These are phyloP conservation scores for Tinamus guttatus DNA, from an alignment of 2,113 vertebrate genomes.

Conservation along the genomic window DNA sequence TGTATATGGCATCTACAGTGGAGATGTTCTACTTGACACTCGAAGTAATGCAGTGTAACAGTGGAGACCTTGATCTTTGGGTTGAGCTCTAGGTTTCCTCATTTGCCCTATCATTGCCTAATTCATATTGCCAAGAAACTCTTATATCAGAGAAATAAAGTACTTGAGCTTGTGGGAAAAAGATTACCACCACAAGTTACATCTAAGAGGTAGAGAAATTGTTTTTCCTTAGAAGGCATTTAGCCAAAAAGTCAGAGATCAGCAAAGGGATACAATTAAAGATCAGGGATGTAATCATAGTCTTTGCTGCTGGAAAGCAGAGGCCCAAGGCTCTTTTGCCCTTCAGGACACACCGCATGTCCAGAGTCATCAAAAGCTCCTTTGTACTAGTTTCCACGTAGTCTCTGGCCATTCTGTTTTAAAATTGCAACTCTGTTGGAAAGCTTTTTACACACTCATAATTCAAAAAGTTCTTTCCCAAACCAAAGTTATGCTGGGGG, in stretches of 20 bases:
- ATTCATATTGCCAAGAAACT: not conserved
- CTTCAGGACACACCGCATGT: not conserved
- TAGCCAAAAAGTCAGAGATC: not conserved
- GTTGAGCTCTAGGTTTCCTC: not conserved
- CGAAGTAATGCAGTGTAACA: not conserved
- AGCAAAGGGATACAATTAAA: fast-evolving
- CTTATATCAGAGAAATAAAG: not conserved
- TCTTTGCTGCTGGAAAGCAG: not conserved
- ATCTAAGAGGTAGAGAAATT: not conserved
- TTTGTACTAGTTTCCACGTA: slow-evolving; percentile 10
- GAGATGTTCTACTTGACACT: not conserved
- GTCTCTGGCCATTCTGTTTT: not conserved
- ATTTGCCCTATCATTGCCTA: not conserved
- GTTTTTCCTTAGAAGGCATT: not conserved
- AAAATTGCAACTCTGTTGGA: slow-evolving; percentile 3
- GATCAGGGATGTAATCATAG: not conserved
- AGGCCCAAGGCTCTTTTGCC: not conserved
- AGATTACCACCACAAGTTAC: not conserved
- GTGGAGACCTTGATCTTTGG: not conserved
- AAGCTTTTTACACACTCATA: not conserved
- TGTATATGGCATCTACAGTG: fast-evolving
- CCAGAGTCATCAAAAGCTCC: slow-evolving; percentile 7
- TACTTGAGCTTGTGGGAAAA: not conserved
- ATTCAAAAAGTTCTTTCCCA: slow-evolving; percentile 55
- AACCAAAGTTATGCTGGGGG: slow-evolving; percentile 44